These are phyloP conservation scores for Sesia bembeciformis DNA, from an alignment of 2,888 invertebrate species.

Conservation along the genomic window DNA sequence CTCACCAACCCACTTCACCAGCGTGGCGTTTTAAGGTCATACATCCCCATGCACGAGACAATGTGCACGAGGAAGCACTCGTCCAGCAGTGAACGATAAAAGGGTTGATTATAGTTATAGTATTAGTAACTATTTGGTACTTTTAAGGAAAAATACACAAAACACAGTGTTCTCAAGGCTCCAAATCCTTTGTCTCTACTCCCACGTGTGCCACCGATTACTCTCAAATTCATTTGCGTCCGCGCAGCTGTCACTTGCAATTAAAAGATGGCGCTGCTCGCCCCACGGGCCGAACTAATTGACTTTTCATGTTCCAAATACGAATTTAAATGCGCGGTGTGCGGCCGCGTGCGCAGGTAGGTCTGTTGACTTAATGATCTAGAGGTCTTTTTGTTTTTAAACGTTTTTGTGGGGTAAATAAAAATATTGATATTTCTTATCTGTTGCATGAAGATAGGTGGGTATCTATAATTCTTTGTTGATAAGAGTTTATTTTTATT, in stretches of 20 bases:
- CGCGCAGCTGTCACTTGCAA: constrained; percentile 55
- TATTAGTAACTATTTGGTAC: no score
- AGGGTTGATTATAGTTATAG: no score
- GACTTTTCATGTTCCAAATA: constrained; percentile 68
- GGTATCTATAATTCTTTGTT: not conserved
- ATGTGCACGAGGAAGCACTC: no score
- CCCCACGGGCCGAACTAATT: constrained; percentile 57
- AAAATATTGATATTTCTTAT: not conserved
- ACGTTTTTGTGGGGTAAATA: not conserved
- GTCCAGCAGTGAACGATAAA: no score
- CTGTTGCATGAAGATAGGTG: not conserved
- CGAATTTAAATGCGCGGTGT: constrained; percentile 30
- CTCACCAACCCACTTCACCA: no score
- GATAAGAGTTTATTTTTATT: not conserved
- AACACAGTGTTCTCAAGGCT: no score
- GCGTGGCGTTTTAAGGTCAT: no score
- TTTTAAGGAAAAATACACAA: no score
- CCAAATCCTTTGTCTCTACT: not conserved
- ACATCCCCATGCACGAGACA: no score
- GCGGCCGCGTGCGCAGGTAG: constrained; percentile 20
- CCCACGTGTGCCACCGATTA: not conserved
- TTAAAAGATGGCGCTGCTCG: constrained; percentile 56
- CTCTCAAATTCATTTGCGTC: constrained; percentile 30
- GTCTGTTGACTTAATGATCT: constrained; percentile 27
- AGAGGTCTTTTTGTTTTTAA: constrained; percentile 6